Percentiles rank a stretch among this genome's conserved stretches.
Evolutionary conservation across 2,888 invertebrate species (phyloP).

Genomic region (Slavum lentiscoides): DNA sequence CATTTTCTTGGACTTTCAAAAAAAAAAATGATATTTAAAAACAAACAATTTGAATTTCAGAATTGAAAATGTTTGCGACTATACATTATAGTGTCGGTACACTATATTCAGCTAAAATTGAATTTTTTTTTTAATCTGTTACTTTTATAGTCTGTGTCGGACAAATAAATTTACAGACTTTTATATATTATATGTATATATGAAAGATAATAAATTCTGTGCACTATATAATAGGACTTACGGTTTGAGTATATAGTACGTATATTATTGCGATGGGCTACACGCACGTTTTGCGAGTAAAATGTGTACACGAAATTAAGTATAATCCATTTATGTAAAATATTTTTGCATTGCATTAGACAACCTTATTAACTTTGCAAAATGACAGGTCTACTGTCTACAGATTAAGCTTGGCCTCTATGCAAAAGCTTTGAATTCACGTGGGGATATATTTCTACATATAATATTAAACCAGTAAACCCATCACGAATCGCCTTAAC

Average conservation of each 20-base stretch:
- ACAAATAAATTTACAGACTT: too few relatives aligned
- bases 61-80: not conserved
- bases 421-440: constrained; percentile 6
- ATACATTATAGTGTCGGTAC: too few relatives aligned
- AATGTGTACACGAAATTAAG: not conserved
- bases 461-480: constrained; percentile 15
- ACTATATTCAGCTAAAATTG: too few relatives aligned
- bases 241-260: not conserved
- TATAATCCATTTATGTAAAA: constrained; percentile 6
- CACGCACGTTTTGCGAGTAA: too few relatives aligned
- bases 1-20: not conserved
- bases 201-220: too few relatives aligned
- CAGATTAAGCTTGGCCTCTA: not conserved
- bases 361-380: constrained; percentile 2
- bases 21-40: not conserved
- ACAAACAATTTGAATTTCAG: not conserved
- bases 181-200: too few relatives aligned
- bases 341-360: not conserved
- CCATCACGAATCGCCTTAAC: constrained; percentile 14
- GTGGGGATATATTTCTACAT: not conserved
- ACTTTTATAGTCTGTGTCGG: too few relatives aligned
- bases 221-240: not conserved
- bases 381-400: not conserved
- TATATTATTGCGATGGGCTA: not conserved
- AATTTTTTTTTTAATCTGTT: too few relatives aligned